Conservation (phyloP, 2,888 invertebrate species). For the Cheilosia variabilis region DNA sequence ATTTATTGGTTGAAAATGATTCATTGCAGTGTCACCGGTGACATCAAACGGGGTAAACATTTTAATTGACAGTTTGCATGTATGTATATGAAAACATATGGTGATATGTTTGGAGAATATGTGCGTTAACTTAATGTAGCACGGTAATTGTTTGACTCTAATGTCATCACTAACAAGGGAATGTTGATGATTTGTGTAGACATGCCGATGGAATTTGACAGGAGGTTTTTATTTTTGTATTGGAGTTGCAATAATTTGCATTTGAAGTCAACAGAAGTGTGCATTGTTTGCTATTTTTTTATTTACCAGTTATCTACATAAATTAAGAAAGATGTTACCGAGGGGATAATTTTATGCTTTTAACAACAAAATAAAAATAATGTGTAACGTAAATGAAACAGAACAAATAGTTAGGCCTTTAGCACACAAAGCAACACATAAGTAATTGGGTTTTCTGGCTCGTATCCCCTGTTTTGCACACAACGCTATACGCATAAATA, state of each 20-base stretch:
- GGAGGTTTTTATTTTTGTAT: not conserved
- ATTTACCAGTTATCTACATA: no score
- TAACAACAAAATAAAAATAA: no score
- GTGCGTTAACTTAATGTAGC: constrained; percentile 8
- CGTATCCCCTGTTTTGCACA: no score
- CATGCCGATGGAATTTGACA: constrained; percentile 14
- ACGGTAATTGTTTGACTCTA: constrained; percentile 25
- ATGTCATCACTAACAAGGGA: constrained; percentile 30
- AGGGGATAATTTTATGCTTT: no score
- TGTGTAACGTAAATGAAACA: no score
- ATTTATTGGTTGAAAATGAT: constrained; percentile 36
- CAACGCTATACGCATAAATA: no score
- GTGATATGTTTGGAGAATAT: constrained; percentile 26
- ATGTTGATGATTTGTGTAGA: constrained; percentile 41
- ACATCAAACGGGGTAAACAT: constrained; percentile 29
- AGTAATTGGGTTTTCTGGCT: no score
- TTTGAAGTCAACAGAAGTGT: not conserved
- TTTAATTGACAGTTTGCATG: constrained; percentile 27
- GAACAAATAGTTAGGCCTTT: no score
- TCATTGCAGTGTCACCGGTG: constrained; percentile 38
- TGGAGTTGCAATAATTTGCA: constrained; percentile 6
- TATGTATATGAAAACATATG: not conserved
- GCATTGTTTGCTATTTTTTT: not conserved
- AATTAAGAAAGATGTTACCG: no score
- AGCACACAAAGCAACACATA: no score